Conservation (phyloP, 2,113 vertebrate genomes). For the Dasyornis broadbenti region DNA sequence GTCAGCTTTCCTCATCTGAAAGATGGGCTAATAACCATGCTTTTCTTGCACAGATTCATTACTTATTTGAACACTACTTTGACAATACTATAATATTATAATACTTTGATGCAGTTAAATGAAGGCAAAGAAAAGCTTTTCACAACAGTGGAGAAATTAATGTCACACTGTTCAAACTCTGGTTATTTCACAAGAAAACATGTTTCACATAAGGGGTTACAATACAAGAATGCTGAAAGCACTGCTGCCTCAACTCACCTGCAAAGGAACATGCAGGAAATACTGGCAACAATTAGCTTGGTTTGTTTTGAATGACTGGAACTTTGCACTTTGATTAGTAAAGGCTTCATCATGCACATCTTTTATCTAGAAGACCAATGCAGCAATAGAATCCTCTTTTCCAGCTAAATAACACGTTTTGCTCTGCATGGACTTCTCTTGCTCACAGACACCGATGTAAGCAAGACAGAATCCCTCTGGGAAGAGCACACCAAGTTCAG, state of each 20-base stretch:
- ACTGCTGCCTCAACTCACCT: background rate
- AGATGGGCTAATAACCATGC: background rate
- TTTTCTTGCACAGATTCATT: background rate
- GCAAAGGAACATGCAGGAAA: background rate
- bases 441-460: background rate
- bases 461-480: background rate
- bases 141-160: background rate
- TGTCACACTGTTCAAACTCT: background rate
- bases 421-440: background rate
- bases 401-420: background rate
- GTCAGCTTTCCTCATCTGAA: background rate
- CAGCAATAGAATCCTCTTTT: background rate
- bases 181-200: background rate
- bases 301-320: background rate
- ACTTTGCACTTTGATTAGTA: background rate
- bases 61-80: background rate
- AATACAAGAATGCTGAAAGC: background rate
- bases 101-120: background rate
- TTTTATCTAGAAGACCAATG: background rate
- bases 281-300: background rate
- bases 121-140: background rate
- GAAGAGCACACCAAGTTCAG: fast-evolving
- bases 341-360: background rate
- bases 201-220: background rate
- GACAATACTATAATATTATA: background rate